Base-by-base conservation (phyloP, 2,797 vertebrate genomes). In the Periophthalmus magnuspinnatus region DNA sequence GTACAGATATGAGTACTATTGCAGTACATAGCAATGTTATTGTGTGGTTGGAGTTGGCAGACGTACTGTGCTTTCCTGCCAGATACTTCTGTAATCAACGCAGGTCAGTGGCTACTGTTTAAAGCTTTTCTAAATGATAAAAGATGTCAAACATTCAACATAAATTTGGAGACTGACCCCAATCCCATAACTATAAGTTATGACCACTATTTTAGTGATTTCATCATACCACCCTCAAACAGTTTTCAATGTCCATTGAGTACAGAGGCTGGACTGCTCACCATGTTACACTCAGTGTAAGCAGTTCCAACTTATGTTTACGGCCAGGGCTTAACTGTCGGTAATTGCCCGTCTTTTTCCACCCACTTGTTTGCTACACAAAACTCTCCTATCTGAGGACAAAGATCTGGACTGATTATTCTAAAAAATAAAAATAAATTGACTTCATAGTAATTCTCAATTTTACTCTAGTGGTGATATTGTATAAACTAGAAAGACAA, bases 41-140 rank as follows among this genome's bases (percentile, higher is more conserved):
- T 86, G 76, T 77, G 85, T 86, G 83, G 88, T 85, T 82, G 66
- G 62, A 68, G 65, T 87, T 86, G 83, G 88, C 88, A 86, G 72
- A 85, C 76, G 67, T 78, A 71, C 68, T 75, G 68, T 68, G 70
- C 70, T 36, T 81, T 74, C 0, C 16, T 89, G 82, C 86, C 87
- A 90, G 81, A 84, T 80, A 81, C 71, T 77, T 83, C 76, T 79
- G 65, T 75, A 87, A 91, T 91, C 85, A 88, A 55, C 59, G 21
- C 79, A 81, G 83, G 87, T 88, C 84, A 83, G 77, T 77, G 75
- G 77, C 81, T 77, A 79, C 79, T 64, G 50, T 56, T 77, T 85
- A 76, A 64, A 88, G 84, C 84, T 81, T 64, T 59, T 68, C 54
- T 90, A 93, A 91, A 76, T 82, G 74, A 75, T 77, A 85, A 82